Percentiles rank a stretch among this genome's conserved stretches.
These are phyloP conservation scores for Rhabdomys dilectus DNA, from an alignment of 2,113 vertebrate species.

Conservation along the genomic window DNA sequence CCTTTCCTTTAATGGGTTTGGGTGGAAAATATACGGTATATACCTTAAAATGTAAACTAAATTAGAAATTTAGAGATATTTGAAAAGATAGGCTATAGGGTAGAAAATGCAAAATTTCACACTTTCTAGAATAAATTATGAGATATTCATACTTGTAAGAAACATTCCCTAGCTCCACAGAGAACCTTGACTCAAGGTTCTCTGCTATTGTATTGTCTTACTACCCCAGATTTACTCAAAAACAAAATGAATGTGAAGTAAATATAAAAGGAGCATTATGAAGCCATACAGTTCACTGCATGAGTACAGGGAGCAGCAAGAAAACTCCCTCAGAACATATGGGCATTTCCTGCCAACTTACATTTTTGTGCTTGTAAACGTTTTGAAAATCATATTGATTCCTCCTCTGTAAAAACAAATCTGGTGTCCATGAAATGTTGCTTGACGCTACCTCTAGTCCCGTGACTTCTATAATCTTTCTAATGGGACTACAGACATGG, in stretches of 20 bases:
- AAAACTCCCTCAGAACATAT: not conserved
- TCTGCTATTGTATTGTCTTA: not conserved
- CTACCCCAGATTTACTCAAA: not conserved
- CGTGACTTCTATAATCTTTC: not conserved
- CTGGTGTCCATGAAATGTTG: not conserved
- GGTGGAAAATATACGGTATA: not conserved
- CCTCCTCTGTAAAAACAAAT: not conserved
- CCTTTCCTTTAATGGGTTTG: not conserved
- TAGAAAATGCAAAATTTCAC: not conserved
- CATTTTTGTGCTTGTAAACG: not conserved
- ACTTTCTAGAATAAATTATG: not conserved
- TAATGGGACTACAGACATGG: not conserved
- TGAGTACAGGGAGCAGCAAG: not conserved
- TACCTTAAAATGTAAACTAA: not conserved
- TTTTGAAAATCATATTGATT: not conserved
- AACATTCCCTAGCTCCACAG: not conserved
- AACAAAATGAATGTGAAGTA: not conserved
- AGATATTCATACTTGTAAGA: not conserved
- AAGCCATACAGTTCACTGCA: not conserved
- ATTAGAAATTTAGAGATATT: not conserved
- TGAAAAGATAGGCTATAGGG: not conserved
- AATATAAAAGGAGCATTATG: not conserved
- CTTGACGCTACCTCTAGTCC: not conserved
- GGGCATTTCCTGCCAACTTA: not conserved
- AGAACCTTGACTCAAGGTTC: not conserved